phyloP scores from a whole-genome alignment of 2,797 vertebrate species.

The Sebastes itinus region DNA sequence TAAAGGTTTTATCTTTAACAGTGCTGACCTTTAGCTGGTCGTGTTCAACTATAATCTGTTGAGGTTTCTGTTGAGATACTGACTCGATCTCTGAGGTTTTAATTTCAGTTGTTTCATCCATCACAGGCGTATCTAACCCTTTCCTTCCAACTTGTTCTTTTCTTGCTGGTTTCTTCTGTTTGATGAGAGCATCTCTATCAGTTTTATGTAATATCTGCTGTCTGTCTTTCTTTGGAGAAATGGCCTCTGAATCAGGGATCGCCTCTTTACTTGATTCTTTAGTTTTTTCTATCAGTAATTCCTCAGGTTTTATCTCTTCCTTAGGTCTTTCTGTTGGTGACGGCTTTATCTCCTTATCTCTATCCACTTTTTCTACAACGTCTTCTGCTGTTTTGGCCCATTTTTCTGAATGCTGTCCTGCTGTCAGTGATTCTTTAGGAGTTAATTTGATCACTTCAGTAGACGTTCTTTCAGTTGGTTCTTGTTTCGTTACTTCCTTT shows the following conservation, averaged over 20 bases:
- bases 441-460: neutral
- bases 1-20: constrained; percentile 10
- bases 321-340: neutral
- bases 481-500: neutral
- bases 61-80: neutral
- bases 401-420: neutral
- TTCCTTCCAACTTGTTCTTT: neutral
- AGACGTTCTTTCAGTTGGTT: neutral
- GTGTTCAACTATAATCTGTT: neutral
- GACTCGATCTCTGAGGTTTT: neutral
- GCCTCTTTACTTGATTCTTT: neutral
- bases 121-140: neutral
- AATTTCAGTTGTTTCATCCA: neutral
- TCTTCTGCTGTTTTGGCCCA: neutral
- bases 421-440: too few relatives aligned
- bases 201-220: neutral
- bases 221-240: neutral
- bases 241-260: neutral
- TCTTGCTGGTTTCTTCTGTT: neutral
- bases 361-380: neutral
- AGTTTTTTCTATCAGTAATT: neutral
- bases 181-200: neutral
- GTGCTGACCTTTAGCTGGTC: neutral
- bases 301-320: neutral
- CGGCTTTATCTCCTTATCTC: too few relatives aligned